Percentiles rank a stretch among this genome's conserved stretches.
Evolutionary conservation across 2,113 vertebrate genomes (phyloP).

Genomic region (Rhagologus leucostigma): DNA sequence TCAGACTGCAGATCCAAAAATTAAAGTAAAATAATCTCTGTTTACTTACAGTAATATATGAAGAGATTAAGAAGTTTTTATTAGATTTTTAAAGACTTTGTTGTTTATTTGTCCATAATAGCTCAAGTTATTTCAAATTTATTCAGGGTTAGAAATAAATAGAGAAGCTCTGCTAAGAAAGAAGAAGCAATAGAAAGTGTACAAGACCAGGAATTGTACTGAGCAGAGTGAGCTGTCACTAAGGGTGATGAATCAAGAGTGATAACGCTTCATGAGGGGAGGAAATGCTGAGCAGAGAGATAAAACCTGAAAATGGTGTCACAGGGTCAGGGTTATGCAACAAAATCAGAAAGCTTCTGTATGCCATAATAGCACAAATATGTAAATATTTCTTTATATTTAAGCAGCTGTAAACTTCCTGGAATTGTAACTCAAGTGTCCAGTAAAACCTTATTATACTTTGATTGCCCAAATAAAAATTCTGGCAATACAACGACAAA

Average conservation of each 20-base stretch:
- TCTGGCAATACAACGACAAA: background rate
- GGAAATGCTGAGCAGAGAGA: background rate
- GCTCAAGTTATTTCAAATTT: background rate
- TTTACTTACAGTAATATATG: background rate
- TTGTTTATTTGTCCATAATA: background rate
- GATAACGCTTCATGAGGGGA: background rate
- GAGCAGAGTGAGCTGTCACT: background rate
- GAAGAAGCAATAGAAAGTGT: background rate
- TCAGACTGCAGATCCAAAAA: background rate
- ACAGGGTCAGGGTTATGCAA: background rate
- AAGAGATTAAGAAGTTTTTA: background rate
- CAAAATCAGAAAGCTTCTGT: background rate
- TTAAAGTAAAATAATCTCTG: background rate
- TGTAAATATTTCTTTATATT: background rate
- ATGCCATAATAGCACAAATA: background rate
- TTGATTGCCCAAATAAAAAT: background rate
- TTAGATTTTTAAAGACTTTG: background rate
- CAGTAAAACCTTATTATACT: background rate
- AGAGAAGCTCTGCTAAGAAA: background rate
- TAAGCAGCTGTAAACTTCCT: background rate
- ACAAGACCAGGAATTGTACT: background rate
- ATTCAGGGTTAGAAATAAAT: background rate
- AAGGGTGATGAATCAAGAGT: background rate
- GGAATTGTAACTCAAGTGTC: background rate
- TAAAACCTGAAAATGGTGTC: constrained; percentile 15